Evolutionary conservation across 2,888 invertebrate species (phyloP).

Genomic region (Petrophora chlorosata): DNA sequence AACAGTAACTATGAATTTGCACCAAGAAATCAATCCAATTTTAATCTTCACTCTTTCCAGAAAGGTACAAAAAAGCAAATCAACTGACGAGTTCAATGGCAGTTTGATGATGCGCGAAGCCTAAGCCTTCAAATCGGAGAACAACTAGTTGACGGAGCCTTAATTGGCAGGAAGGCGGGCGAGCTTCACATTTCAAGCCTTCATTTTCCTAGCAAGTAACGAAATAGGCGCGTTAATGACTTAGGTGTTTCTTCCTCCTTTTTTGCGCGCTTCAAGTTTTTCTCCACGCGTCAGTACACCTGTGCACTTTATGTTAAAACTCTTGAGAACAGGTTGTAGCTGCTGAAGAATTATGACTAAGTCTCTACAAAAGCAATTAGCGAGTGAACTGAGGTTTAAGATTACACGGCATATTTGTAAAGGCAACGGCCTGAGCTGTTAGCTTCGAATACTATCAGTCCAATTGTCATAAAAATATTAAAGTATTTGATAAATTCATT

Average conservation of each 20-base stretch:
- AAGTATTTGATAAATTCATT: too few relatives aligned
- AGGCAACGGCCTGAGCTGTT: too few relatives aligned
- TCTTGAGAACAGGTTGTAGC: not conserved
- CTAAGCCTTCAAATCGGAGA: slow-evolving; percentile 22
- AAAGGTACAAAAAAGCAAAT: not conserved
- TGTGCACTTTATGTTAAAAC: not conserved
- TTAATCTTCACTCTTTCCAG: too few relatives aligned
- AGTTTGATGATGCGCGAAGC: slow-evolving; percentile 14
- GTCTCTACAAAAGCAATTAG: too few relatives aligned
- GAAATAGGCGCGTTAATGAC: slow-evolving; percentile 32
- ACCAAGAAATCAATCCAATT: too few relatives aligned
- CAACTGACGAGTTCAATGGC: slow-evolving; percentile 9
- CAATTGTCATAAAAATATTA: too few relatives aligned
- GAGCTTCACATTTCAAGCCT: slow-evolving; percentile 22
- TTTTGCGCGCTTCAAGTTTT: slow-evolving; percentile 22
- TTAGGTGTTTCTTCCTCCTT: slow-evolving; percentile 29
- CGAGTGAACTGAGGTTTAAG: not conserved
- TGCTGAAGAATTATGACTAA: not conserved
- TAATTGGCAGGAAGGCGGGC: slow-evolving; percentile 23
- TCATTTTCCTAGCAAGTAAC: slow-evolving; percentile 32
- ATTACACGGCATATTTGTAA: too few relatives aligned
- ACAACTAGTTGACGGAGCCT: slow-evolving; percentile 15
- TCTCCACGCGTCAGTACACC: not conserved
- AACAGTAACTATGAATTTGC: too few relatives aligned
- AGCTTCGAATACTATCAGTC: too few relatives aligned